Evolutionary conservation across 2,797 vertebrate genomes (phyloP), one percentile per base, ranked within the genome.

Genomic region (Pseudochirops corinnae): DNA sequence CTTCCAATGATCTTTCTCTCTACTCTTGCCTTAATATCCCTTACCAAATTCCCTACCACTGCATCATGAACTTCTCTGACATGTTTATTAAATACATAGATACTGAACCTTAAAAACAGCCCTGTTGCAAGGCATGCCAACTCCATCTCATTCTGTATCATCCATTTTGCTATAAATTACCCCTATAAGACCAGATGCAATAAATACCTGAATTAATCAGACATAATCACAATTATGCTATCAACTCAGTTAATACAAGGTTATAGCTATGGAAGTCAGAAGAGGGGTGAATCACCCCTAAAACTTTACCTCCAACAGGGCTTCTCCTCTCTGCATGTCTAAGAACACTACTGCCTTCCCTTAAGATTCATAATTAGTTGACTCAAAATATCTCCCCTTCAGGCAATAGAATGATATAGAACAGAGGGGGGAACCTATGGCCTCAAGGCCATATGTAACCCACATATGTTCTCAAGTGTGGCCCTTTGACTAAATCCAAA

Each of bases 211-310:
- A 24, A 57, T 58, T 95, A 90, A 90, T 95, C 90, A 1, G n/a
- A 82, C 93, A 96, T 39, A 93, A 39, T 39, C 33, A 39, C n/a
- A 94, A 74, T 74, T 74, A 74, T 39, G 5, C 18, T 74, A 74
- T 94, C 94, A 82, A n/a, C 33, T 60, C 87, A 93, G 14, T 93
- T 93, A 21, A 12, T 29, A 60, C 7, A 60, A 93, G 18, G 52
- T 26, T 93, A 26, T 1, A 53, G 87, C 95, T 93, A 1, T 18
- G 91, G 10, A 90, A 60, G 56, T 28, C 58, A 87, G 29, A 50
- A 91, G 12, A 74, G 90, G 56, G 50, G 94, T 2, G 1, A 18
- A 67, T 93, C 67, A 55, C 14, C 53, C 92, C 50, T 33, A 16
- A n/a, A 67, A n/a, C 21, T 87, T 18, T 16, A 91, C 6, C 26